These are phyloP conservation scores for Leucopsar rothschildi DNA, from an alignment of 2,113 vertebrate genomes.

Conservation along the genomic window DNA sequence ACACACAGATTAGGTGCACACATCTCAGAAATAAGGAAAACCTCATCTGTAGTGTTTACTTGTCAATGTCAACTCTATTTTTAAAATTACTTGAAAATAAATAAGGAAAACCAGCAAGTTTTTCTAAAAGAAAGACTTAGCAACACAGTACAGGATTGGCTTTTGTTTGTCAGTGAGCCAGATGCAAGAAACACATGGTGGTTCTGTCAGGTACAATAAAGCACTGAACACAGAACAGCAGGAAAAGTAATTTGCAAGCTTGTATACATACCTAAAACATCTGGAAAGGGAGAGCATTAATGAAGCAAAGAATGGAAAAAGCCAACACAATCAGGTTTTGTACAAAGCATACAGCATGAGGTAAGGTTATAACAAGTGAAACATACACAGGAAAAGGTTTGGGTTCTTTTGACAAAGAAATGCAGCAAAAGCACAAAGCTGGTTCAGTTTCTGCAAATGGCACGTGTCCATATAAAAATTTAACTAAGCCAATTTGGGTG, in stretches of 20 bases:
- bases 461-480: background rate
- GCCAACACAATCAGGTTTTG: constrained; percentile 71
- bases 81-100: background rate
- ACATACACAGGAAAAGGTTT: constrained; percentile 30
- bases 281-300: constrained; percentile 79
- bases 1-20: background rate
- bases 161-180: constrained; percentile 29
- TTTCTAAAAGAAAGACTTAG: background rate
- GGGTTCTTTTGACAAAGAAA: constrained; percentile 33
- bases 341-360: constrained; percentile 65
- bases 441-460: constrained; percentile 31
- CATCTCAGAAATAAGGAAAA: background rate
- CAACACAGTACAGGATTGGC: background rate
- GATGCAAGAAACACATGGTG: background rate
- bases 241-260: constrained; percentile 60
- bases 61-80: background rate
- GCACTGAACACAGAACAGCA: constrained; percentile 64
- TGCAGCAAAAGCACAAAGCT: constrained; percentile 39
- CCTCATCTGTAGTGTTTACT: background rate
- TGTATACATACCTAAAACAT: constrained; percentile 87
- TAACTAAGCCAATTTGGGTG: background rate
- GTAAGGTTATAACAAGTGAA: constrained; percentile 44
- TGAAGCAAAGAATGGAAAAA: constrained; percentile 80
- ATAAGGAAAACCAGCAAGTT: background rate
- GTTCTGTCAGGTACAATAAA: constrained; percentile 41